Percentiles rank a stretch among this genome's conserved stretches.
phyloP scores from a whole-genome alignment of 1,140 invertebrate genomes.

The Bradynema listronoti region DNA sequence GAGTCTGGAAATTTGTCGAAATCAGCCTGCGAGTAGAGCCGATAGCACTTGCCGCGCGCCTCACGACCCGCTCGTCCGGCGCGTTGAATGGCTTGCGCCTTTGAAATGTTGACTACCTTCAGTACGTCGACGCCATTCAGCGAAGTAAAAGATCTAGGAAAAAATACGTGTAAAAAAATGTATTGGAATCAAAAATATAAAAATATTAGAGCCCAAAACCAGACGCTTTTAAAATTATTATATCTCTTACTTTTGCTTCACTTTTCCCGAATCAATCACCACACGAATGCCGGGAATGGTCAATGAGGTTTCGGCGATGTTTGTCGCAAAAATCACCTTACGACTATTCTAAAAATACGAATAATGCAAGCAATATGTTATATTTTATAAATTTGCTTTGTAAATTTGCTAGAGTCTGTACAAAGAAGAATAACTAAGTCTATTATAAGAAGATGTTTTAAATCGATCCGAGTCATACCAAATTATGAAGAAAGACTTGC shows the following conservation, averaged over 20 bases:
- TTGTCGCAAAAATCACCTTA: constrained; percentile 90
- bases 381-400: not conserved
- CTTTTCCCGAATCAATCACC: constrained; percentile 88
- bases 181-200: constrained; percentile 7
- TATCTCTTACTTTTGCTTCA: constrained; percentile 69
- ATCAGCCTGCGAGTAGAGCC: constrained; percentile 58
- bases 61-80: constrained; percentile 62
- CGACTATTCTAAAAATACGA: constrained; percentile 63
- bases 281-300: constrained; percentile 87
- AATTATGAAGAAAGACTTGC: too few relatives aligned
- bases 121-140: constrained; percentile 42
- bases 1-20: constrained; percentile 34
- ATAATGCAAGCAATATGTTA: too few relatives aligned
- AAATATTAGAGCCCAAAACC: not conserved
- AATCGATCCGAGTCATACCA: too few relatives aligned
- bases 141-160: constrained; percentile 39
- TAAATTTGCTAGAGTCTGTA: too few relatives aligned
- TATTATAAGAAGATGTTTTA: too few relatives aligned
- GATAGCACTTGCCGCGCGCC: constrained; percentile 60
- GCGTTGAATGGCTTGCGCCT: constrained; percentile 56
- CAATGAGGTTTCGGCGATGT: constrained; percentile 92
- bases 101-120: constrained; percentile 48
- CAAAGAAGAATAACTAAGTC: too few relatives aligned
- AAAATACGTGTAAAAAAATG: not conserved
- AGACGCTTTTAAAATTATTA: not conserved